These are phyloP conservation scores for Gambusia yucatana DNA, from an alignment of 2,797 vertebrate species.

Conservation along the genomic window DNA sequence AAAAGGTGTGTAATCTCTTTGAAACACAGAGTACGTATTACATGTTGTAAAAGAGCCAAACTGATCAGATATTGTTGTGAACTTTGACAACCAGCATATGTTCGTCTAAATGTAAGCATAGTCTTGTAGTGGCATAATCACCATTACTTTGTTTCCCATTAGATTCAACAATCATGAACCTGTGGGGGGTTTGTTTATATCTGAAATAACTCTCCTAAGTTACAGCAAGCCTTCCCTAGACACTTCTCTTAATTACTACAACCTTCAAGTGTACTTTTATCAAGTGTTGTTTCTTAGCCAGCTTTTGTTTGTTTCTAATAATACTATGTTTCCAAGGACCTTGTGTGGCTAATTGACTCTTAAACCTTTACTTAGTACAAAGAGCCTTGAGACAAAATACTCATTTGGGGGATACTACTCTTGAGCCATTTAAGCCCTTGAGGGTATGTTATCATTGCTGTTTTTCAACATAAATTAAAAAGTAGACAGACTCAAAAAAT, in stretches of 20 bases:
- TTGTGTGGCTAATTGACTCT: conserved; percentile 59
- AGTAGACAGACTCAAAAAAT: background rate
- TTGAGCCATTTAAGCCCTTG: conserved; percentile 20
- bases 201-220: conserved; percentile 48
- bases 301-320: conserved; percentile 75
- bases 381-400: conserved; percentile 36
- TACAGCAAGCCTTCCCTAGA: conserved; percentile 40
- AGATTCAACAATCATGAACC: conserved; percentile 40
- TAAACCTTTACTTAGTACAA: conserved; percentile 59
- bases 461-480: conserved; percentile 6
- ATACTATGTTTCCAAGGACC: conserved; percentile 64
- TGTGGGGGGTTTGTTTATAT: conserved; percentile 49
- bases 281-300: conserved; percentile 53
- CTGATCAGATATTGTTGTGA: background rate
- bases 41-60: background rate
- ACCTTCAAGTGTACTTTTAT: conserved; percentile 30
- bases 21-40: conserved; percentile 6
- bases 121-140: conserved; percentile 24
- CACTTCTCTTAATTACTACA: conserved; percentile 56
- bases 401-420: conserved; percentile 39
- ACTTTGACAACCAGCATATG: background rate
- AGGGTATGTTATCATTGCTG: background rate
- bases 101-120: background rate
- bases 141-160: conserved; percentile 30
- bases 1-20: conserved; percentile 12